Evolutionary conservation across 1,140 invertebrate genomes (phyloP).

Genomic region (Trialeurodes vaporariorum): DNA sequence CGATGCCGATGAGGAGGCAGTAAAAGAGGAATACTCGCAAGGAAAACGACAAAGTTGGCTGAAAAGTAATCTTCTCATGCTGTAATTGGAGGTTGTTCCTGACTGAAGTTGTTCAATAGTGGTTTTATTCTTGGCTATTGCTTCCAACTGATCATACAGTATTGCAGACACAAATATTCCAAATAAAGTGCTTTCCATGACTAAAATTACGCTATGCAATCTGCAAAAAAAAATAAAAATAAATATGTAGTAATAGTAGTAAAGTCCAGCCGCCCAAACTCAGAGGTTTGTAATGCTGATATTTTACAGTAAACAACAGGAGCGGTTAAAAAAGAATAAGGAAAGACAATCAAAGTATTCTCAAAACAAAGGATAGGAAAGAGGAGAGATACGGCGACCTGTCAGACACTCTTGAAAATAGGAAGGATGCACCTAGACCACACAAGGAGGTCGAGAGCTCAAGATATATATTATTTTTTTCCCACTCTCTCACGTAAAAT

Average conservation of each 20-base stretch:
- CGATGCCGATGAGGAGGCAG: neutral
- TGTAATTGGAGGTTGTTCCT: neutral
- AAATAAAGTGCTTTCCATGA: conserved; percentile 73
- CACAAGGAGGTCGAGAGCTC: neutral
- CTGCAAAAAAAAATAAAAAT: conserved; percentile 36
- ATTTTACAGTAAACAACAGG: neutral
- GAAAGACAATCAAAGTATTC: no score
- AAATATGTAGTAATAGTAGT: no score
- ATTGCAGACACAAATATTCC: conserved; percentile 84
- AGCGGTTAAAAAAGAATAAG: no score
- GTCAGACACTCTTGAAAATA: no score
- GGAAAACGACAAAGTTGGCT: neutral
- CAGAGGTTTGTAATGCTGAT: neutral
- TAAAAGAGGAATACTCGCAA: neutral
- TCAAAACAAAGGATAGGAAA: no score
- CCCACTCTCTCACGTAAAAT: no score
- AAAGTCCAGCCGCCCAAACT: no score
- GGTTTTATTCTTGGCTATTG: conserved; percentile 71
- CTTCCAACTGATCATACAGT: conserved; percentile 76
- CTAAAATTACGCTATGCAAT: conserved; percentile 71
- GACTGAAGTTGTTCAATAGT: conserved; percentile 62
- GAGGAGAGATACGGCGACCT: no score
- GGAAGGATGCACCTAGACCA: no score
- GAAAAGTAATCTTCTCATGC: neutral
- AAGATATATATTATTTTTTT: no score